Evolutionary conservation across 2,888 invertebrate species (phyloP).

Genomic region (Noctuana brunneofusca): DNA sequence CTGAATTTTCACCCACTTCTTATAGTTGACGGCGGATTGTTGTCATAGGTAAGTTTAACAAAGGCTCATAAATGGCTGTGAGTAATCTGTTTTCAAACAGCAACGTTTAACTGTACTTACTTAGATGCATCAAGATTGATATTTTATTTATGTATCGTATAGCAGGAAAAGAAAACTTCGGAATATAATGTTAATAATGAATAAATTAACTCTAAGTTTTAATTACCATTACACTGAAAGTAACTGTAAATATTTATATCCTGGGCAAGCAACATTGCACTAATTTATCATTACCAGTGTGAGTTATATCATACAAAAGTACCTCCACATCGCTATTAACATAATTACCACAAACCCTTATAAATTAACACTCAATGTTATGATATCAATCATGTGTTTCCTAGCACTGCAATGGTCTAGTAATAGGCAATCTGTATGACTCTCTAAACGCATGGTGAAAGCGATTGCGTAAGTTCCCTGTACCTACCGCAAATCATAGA

Average conservation of each 20-base stretch:
- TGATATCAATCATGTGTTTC: conserved; percentile 34
- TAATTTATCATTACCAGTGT: conserved; percentile 2
- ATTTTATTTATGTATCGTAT: background rate
- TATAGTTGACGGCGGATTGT: too few relatives aligned
- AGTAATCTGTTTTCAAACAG: conserved; percentile 1
- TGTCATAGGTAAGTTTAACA: background rate
- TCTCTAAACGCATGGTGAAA: conserved; percentile 76
- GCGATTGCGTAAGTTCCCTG: conserved; percentile 74
- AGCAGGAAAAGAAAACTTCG: background rate
- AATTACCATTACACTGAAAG: too few relatives aligned
- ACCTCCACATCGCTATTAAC: conserved; percentile 28
- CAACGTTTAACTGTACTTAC: background rate
- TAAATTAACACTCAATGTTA: conserved; percentile 21
- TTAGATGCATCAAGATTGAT: background rate
- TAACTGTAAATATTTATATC: background rate
- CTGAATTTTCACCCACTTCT: background rate
- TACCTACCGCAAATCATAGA: conserved; percentile 68
- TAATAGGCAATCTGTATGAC: conserved; percentile 74
- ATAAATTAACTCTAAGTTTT: too few relatives aligned
- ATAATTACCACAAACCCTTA: conserved; percentile 30
- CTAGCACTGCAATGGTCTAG: conserved; percentile 44
- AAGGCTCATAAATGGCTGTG: background rate
- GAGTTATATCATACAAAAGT: conserved; percentile 16
- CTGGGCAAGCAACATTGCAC: background rate
- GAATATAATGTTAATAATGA: too few relatives aligned